Conservation (phyloP, 2,888 invertebrate genomes). For the Rhagonycha lutea region DNA sequence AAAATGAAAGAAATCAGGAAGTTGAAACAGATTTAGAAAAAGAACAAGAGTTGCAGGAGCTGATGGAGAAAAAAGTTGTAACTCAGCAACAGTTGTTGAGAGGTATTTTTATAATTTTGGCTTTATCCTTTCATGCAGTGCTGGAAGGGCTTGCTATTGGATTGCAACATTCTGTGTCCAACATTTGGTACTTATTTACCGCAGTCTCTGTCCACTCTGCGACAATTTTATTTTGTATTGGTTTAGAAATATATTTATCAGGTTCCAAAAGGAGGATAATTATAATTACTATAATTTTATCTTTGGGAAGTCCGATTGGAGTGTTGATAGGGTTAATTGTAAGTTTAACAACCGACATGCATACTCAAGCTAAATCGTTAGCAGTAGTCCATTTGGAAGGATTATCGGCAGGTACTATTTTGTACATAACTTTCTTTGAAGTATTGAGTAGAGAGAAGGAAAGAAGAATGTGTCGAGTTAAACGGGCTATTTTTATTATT, state of each 20-base stretch:
- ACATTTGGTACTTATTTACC: slow-evolving; percentile 65
- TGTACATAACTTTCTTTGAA: slow-evolving; percentile 79
- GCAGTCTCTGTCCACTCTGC: slow-evolving; percentile 80
- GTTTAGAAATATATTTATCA: slow-evolving; percentile 68
- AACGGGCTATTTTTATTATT: slow-evolving; percentile 49
- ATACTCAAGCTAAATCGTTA: slow-evolving; percentile 43
- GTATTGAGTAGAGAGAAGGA: slow-evolving; percentile 76
- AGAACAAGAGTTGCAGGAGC: slow-evolving; percentile 36
- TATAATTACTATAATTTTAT: slow-evolving; percentile 55
- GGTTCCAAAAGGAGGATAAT: slow-evolving; percentile 48
- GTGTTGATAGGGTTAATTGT: slow-evolving; percentile 56
- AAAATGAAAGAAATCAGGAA: slow-evolving; percentile 37
- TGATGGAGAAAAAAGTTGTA: slow-evolving; percentile 38
- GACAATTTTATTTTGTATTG: slow-evolving; percentile 81
- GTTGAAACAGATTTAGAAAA: slow-evolving; percentile 5
- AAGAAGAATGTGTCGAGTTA: slow-evolving; percentile 53
- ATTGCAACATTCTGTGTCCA: slow-evolving; percentile 65
- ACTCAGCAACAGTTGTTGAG: slow-evolving; percentile 51
- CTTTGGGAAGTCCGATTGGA: slow-evolving; percentile 58
- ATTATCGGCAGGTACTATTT: slow-evolving; percentile 74
- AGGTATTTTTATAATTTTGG: slow-evolving; percentile 59
- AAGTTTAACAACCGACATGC: slow-evolving; percentile 50
- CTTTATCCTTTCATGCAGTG: slow-evolving; percentile 76
- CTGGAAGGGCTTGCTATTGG: slow-evolving; percentile 84
- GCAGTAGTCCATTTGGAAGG: slow-evolving; percentile 55